These are phyloP conservation scores for Cacajao melanocephalus DNA, from an alignment of 2,797 vertebrate species.

Conservation along the genomic window DNA sequence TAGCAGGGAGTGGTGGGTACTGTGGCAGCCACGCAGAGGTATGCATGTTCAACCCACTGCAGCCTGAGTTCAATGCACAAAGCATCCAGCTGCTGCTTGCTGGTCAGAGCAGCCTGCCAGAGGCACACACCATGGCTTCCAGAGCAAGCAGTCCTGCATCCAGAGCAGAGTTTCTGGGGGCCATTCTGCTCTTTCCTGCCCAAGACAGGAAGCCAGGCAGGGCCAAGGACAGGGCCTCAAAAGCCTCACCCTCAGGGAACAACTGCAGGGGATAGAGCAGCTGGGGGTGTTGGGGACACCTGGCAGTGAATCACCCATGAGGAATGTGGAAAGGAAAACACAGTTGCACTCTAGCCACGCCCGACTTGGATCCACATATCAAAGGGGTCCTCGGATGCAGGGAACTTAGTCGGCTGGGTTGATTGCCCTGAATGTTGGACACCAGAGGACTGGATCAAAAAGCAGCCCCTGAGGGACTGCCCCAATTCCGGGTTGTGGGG, in stretches of 20 bases:
- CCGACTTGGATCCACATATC: background rate
- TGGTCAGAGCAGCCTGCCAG: fast-evolving
- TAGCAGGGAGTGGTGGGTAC: background rate
- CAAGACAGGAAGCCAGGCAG: background rate
- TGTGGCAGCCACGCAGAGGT: background rate
- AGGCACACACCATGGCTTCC: background rate
- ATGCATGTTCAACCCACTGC: background rate
- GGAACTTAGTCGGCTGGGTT: background rate
- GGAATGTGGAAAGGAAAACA: conserved; percentile 52
- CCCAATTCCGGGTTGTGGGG: background rate
- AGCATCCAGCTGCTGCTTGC: background rate
- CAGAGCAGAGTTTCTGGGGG: background rate
- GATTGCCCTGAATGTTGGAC: background rate
- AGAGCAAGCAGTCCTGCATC: background rate
- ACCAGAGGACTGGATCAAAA: background rate
- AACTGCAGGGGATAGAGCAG: background rate
- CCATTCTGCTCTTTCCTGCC: background rate
- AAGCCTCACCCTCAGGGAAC: background rate
- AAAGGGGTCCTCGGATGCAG: background rate
- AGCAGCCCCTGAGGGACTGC: background rate
- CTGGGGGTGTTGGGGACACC: background rate
- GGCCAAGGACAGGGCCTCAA: background rate
- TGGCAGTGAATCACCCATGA: conserved; percentile 20
- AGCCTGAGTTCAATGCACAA: background rate
- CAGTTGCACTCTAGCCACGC: background rate